Conservation (phyloP, 2,888 invertebrate species). For the Heteropelma amictum region DNA sequence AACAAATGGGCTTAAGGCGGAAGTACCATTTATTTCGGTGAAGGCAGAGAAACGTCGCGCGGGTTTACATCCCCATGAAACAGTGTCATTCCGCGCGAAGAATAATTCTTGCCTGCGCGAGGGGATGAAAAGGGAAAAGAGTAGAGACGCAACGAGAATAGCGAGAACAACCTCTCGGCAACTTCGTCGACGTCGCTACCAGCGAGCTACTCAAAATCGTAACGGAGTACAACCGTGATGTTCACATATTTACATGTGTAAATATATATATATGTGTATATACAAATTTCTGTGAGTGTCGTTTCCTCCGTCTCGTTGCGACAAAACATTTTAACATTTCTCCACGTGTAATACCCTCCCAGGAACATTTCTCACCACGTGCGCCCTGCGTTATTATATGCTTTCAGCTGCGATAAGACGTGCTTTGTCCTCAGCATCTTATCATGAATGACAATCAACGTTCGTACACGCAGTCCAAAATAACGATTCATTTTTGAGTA, state of each 20-base stretch:
- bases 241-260: neutral
- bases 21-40: slow-evolving; percentile 63
- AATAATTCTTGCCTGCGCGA: slow-evolving; percentile 49
- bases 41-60: slow-evolving; percentile 60
- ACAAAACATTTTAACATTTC: slow-evolving; percentile 52
- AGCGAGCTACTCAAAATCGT: slow-evolving; percentile 23
- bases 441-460: too few species aligned
- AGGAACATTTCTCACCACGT: slow-evolving; percentile 3
- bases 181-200: slow-evolving; percentile 42
- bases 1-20: slow-evolving; percentile 61
- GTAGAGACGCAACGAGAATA: slow-evolving; percentile 28
- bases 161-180: slow-evolving; percentile 40
- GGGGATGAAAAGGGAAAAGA: neutral
- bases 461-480: neutral
- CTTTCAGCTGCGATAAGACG: slow-evolving; percentile 23
- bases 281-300: neutral
- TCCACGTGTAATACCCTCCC: neutral
- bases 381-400: slow-evolving; percentile 31
- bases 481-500: too few species aligned
- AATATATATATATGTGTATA: neutral
- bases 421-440: slow-evolving; percentile 23
- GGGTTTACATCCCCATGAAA: slow-evolving; percentile 64
- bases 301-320: slow-evolving; percentile 23
- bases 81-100: slow-evolving; percentile 58
- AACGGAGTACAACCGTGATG: slow-evolving; percentile 7